Percentiles rank a stretch among this genome's conserved stretches.
Evolutionary conservation across 2,888 invertebrate species (phyloP).

Genomic region (Ptilodon capucinus): DNA sequence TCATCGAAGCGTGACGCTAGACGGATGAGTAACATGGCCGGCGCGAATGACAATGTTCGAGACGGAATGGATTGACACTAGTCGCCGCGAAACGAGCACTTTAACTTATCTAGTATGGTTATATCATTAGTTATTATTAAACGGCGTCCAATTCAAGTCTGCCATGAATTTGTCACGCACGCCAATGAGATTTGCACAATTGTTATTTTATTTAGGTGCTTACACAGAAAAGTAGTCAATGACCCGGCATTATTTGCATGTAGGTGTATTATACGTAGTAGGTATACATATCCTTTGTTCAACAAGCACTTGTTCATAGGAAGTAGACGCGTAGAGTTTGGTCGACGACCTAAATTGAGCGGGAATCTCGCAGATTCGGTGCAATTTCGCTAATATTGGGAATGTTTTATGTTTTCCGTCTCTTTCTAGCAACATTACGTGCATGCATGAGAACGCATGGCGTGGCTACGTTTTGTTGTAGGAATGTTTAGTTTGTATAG

Average conservation of each 20-base stretch:
- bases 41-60: constrained; percentile 67
- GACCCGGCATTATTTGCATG: constrained; percentile 76
- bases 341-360: constrained; percentile 29
- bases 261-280: constrained; percentile 57
- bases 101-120: constrained; percentile 31
- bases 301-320: constrained; percentile 32
- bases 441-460: constrained; percentile 38
- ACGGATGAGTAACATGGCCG: constrained; percentile 76
- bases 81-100: constrained; percentile 50
- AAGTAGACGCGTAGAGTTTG: constrained; percentile 13
- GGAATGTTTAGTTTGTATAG: constrained; percentile 17
- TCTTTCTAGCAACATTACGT: constrained; percentile 51
- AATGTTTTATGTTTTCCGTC: constrained; percentile 42
- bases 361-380: constrained; percentile 28
- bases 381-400: constrained; percentile 24
- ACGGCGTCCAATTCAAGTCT: constrained; percentile 32
- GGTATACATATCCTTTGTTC: constrained; percentile 65
- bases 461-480: constrained; percentile 17
- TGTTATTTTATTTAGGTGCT: constrained; percentile 53
- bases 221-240: constrained; percentile 63
- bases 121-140: constrained; percentile 26
- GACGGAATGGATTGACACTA: constrained; percentile 54
- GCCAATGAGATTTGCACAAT: constrained; percentile 34
- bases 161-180: constrained; percentile 30
- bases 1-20: constrained; percentile 77